Evolutionary conservation across 2,888 invertebrate genomes (phyloP).

Genomic region (Calameuta idolon): DNA sequence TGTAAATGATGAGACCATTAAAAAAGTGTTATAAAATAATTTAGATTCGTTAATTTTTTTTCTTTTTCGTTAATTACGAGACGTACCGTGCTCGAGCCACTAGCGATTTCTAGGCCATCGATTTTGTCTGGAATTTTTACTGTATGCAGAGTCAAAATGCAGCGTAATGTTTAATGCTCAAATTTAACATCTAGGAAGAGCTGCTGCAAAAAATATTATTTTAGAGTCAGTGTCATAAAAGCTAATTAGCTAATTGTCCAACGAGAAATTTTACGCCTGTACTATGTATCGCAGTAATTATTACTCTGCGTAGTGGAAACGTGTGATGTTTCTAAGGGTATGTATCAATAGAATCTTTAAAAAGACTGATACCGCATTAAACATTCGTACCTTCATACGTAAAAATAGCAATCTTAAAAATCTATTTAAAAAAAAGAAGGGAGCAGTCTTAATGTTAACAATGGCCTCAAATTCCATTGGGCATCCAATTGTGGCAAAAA

Average conservation of each 20-base stretch:
- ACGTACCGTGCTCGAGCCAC: conserved; percentile 17
- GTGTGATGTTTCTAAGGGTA: not conserved
- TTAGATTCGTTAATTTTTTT: conserved; percentile 28
- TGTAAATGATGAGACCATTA: conserved; percentile 9
- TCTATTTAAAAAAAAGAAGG: not conserved
- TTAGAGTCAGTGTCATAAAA: conserved; percentile 13
- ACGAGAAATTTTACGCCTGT: conserved; percentile 8
- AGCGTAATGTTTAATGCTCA: conserved; percentile 2
- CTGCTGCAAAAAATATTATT: not conserved
- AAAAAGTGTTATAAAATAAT: conserved; percentile 21
- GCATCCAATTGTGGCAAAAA: not conserved
- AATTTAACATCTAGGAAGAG: conserved; percentile 4
- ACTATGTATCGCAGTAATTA: not conserved
- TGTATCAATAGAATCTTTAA: not conserved
- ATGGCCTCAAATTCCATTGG: not conserved
- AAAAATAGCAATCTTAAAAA: not conserved
- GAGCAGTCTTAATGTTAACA: not conserved
- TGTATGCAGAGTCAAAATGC: conserved; percentile 29
- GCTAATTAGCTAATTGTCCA: conserved; percentile 6
- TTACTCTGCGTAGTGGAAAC: not conserved
- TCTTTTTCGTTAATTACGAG: conserved; percentile 17
- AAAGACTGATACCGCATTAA: not conserved
- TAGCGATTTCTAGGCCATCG: conserved; percentile 8
- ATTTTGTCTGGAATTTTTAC: conserved; percentile 7
- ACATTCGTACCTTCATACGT: not conserved